These are phyloP conservation scores for Mormyrops attenuatus DNA, from an alignment of 2,797 vertebrate genomes.

Conservation along the genomic window DNA sequence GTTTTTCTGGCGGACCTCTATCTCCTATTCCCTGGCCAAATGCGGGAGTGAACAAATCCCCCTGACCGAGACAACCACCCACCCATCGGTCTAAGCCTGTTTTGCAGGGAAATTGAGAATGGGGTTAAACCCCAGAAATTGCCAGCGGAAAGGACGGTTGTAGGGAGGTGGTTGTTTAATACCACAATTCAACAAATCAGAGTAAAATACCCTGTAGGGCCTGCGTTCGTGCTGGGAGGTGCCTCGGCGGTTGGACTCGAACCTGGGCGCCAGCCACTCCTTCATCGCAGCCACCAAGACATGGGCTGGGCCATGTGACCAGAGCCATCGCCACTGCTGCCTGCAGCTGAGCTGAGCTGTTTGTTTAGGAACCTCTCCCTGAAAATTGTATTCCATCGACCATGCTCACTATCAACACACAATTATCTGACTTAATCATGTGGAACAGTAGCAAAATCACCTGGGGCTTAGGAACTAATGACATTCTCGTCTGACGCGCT, in stretches of 20 bases:
- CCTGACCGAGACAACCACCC: background rate
- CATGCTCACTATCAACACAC: conserved; percentile 99
- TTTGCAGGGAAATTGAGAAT: background rate
- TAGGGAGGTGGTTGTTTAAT: conserved; percentile 9
- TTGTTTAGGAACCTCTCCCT: conserved; percentile 98
- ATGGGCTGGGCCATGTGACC: conserved; percentile 46
- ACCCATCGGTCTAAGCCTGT: background rate
- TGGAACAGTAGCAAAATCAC: conserved; percentile 99
- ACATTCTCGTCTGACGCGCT: conserved; percentile 99
- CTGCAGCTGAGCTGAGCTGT: conserved; percentile 90
- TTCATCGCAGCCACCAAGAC: conserved; percentile 47
- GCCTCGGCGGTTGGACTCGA: background rate
- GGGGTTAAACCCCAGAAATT: conserved; percentile 7
- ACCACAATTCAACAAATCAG: background rate
- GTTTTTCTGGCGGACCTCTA: conserved; percentile 6
- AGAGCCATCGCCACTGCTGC: conserved; percentile 69
- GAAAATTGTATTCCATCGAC: conserved; percentile 99
- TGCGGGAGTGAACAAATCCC: conserved; percentile 18
- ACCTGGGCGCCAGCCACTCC: background rate
- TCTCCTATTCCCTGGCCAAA: background rate
- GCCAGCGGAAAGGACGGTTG: background rate
- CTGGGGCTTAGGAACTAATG: conserved; percentile 99
- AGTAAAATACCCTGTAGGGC: conserved; percentile 1
- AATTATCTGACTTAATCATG: conserved; percentile 99
- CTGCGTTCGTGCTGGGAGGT: background rate